A percentile compares a stretch with the other conserved stretches of the same genome.
phyloP scores from a whole-genome alignment of 2,113 vertebrate genomes.

The Orycteropus afer region DNA sequence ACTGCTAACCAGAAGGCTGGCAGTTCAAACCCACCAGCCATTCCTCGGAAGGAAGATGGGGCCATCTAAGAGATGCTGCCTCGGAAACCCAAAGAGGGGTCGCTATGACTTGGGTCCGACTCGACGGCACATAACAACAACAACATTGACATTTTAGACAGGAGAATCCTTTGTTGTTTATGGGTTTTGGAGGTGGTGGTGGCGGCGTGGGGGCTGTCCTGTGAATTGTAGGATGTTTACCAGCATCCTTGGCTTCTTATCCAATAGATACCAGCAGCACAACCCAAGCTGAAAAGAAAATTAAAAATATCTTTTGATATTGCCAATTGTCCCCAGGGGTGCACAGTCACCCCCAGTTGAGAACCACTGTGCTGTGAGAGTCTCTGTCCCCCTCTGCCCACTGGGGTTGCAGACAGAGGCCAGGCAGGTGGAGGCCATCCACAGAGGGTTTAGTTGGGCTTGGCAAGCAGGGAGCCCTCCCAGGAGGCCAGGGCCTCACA shows the following conservation, averaged over 20 bases:
- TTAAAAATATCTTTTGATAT: neutral
- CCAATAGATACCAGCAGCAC: neutral
- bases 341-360: neutral
- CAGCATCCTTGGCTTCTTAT: neutral
- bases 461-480: slow-evolving; percentile 4
- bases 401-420: slow-evolving; percentile 5
- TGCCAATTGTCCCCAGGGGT: neutral
- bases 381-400: neutral
- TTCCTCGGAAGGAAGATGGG: too few species aligned
- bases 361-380: neutral
- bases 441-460: slow-evolving; percentile 48
- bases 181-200: neutral
- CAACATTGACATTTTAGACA: neutral
- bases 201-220: neutral
- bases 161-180: neutral
- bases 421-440: slow-evolving; percentile 1
- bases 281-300: neutral
- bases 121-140: too few species aligned
- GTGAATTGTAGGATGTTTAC: neutral
- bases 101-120: too few species aligned
- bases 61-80: too few species aligned
- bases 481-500: slow-evolving; percentile 22
- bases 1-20: too few species aligned
- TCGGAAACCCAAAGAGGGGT: too few species aligned
- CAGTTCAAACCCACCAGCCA: too few species aligned